A percentile compares a stretch with the other conserved stretches of the same genome.
These are phyloP conservation scores for Oligia latruncula DNA, from an alignment of 2,888 invertebrate species.

Conservation along the genomic window DNA sequence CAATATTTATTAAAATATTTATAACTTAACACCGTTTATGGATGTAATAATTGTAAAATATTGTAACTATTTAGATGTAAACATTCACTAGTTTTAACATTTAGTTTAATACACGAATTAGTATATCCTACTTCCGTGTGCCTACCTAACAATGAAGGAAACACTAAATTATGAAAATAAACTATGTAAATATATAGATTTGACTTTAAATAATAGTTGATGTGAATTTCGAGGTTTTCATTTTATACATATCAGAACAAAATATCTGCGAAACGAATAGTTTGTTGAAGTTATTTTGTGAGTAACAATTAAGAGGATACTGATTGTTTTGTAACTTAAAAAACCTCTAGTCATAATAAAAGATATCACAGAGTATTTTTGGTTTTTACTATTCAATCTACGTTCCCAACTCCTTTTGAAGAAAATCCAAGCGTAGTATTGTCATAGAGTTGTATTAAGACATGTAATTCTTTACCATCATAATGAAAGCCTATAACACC, in stretches of 20 bases:
- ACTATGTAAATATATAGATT: constrained; percentile 73
- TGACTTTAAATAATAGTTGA: constrained; percentile 69
- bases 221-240: constrained; percentile 83
- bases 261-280: constrained; percentile 79
- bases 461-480: not conserved
- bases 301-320: constrained; percentile 77
- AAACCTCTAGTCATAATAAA: constrained; percentile 93
- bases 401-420: not conserved
- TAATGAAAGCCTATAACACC: not conserved
- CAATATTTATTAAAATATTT: constrained; percentile 86
- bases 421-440: not conserved
- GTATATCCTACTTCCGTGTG: constrained; percentile 82
- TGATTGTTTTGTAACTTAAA: constrained; percentile 91
- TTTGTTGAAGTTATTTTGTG: constrained; percentile 84
- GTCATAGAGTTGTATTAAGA: not conserved
- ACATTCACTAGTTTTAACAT: constrained; percentile 70
- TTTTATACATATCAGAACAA: constrained; percentile 88
- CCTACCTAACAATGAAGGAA: constrained; percentile 80
- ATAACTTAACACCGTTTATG: constrained; percentile 75
- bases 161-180: constrained; percentile 73
- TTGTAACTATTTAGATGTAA: constrained; percentile 76
- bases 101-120: constrained; percentile 77
- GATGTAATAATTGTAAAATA: constrained; percentile 79
- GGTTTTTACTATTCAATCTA: constrained; percentile 70
- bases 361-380: constrained; percentile 84